These are phyloP conservation scores for Lineus longissimus DNA, from an alignment of 1,140 invertebrate genomes.

Conservation along the genomic window DNA sequence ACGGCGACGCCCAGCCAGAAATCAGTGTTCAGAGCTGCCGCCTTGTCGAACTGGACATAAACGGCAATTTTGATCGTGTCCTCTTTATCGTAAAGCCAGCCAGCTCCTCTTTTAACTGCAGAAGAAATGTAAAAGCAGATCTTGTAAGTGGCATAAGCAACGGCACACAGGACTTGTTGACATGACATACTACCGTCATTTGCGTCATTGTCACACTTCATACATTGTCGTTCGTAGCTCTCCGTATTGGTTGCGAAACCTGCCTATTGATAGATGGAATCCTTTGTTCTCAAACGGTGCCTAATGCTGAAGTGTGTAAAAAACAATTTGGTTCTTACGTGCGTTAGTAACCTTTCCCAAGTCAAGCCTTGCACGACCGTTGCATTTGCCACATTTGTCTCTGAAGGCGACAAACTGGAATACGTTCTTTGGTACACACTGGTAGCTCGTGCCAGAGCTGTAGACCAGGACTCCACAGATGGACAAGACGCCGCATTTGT, in stretches of 20 bases:
- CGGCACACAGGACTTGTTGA: background rate
- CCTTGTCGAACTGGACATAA: constrained; percentile 24
- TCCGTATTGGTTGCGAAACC: too few species aligned
- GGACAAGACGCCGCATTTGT: constrained; percentile 42
- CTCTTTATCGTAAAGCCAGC: constrained; percentile 16
- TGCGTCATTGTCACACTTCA: too few species aligned
- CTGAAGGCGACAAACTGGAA: constrained; percentile 7
- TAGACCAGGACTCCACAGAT: constrained; percentile 32
- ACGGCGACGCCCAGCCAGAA: constrained; percentile 28
- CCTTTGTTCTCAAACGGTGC: too few species aligned
- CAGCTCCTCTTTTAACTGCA: constrained; percentile 25
- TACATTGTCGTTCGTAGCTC: too few species aligned
- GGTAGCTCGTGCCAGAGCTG: constrained; percentile 29
- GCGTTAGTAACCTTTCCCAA: constrained; percentile 34
- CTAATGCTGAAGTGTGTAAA: too few species aligned
- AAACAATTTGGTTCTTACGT: constrained; percentile 23
- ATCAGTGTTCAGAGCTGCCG: constrained; percentile 12
- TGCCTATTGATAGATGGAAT: too few species aligned
- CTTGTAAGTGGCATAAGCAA: background rate
- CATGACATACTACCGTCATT: too few species aligned
- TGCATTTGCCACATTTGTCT: constrained; percentile 24
- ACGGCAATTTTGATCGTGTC: constrained; percentile 26
- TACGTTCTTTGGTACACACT: constrained; percentile 16
- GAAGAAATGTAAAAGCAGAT: background rate
- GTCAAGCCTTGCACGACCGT: constrained; percentile 25